Base-by-base conservation (phyloP, 2,888 invertebrate species). In the Ferdinandea cuprea region DNA sequence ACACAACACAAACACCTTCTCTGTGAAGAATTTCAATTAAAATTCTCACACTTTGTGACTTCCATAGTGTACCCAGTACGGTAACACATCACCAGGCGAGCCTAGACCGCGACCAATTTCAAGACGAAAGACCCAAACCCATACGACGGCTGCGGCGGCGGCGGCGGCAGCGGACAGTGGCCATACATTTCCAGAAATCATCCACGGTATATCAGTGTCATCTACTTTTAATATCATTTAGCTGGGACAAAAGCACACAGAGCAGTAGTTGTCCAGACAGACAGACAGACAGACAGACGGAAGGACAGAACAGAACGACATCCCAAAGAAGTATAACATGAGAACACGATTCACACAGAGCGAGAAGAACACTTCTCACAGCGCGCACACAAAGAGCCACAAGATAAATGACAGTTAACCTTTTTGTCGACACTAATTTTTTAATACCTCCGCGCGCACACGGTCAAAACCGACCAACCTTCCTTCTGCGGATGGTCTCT, bases 381-480 rank as follows among this genome's bases (percentile, higher is more conserved):
- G 11, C 44, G 71, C 52, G 11, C 44, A 73, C 52, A 74, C 87
- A 85, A 86, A 87, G 86, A 87, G 71, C 32, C 63, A 63, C 44
- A 78, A 89, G 89, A 89, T 87, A 89, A 89, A 89, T 89, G 89
- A 86, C 87, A 88, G 87, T 88, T 88, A 89, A 89, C 89, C 89
- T 88, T 89, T 89, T 89, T 89, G 89, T 89, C 89, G 89, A 89
- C 89, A 89, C 89, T 89, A 89, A 89, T 89, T 89, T 89, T 89
- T 86, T 87, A 84, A 84, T 84, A 84, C 84, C 79, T 84, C 84
- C 52, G 83, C 81, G 81, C 72, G 83, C 68, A 72, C 81, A 83
- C 78, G 46, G 71, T 77, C 63, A 15, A 44, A 17, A 19, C 19
- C 44, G 40, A 40, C 2, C 40, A 40, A 40, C 40, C 40, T 40